Evolutionary conservation across 2,888 invertebrate species (phyloP), one percentile per base, ranked within the genome.

Genomic region (Protodeltote pygarga): DNA sequence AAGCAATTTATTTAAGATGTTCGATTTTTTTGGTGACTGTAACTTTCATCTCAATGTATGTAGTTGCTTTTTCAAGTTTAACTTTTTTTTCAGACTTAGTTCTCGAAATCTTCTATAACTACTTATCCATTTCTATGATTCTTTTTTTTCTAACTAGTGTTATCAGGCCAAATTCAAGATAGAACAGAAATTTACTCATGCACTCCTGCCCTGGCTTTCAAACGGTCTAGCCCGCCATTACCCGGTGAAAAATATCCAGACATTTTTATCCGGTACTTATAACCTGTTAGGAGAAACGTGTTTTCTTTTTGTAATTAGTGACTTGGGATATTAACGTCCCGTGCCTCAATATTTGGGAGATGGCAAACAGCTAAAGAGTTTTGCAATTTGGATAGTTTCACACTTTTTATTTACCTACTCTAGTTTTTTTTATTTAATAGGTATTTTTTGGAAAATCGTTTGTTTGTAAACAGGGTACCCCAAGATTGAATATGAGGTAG

Each of bases 241-340:
- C 79, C 63, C 69, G 68, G 66, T 81, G 77, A 83, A 85, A 86
- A 86, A 80, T 82, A 78, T 64, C 75, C 82, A 79, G 81, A 83
- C 82, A 82, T 85, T 87, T 86, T 85, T 83, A 81, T 81, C 78
- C 76, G 58, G 71, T 77, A 69, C 80, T 81, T 77, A 74, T 75
- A 79, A 84, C 82, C 81, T 81, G 78, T 75, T 74, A 75, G 65
- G 53, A 61, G 61, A 55, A 59, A 58, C 63, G 58, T 71, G 64
- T 75, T 74, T 72, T 73, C 73, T 73, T 75, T 71, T 73, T 70
- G 74, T 71, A 79, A 76, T 78, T 75, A 80, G 69, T 65, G 65
- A 66, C 68, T 64, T 46, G 55, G 41, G 52, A 59, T 61, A 68
- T 65, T 59, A 54, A 48, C 40, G 47, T 38, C 35, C 39, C 15